A percentile compares a stretch with the other conserved stretches of the same genome.
Evolutionary conservation across 1,140 invertebrate genomes (phyloP).

Genomic region (Drosophila grimshawi): DNA sequence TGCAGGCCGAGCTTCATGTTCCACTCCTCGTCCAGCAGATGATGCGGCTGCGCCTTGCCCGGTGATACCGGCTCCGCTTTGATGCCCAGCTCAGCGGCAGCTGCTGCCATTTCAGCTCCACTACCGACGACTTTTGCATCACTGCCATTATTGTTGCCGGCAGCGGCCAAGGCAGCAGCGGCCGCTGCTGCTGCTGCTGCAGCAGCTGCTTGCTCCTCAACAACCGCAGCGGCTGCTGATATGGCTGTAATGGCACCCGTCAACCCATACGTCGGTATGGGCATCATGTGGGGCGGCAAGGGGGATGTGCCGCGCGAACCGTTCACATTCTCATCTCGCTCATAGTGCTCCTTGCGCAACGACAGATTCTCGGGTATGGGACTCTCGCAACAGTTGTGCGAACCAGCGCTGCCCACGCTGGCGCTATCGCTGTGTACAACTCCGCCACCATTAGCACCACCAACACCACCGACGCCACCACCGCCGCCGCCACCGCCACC

Average conservation of each 20-base stretch:
- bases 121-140: neutral
- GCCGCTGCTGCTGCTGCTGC: conserved; percentile 62
- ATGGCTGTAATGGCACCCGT: conserved; percentile 83
- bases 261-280: conserved; percentile 73
- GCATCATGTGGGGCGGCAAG: conserved; percentile 65
- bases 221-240: conserved; percentile 73
- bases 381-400: conserved; percentile 72
- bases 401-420: conserved; percentile 71
- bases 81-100: conserved; percentile 50
- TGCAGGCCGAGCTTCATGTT: conserved; percentile 84
- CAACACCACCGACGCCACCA: neutral
- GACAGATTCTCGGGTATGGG: conserved; percentile 78
- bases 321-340: conserved; percentile 57
- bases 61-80: conserved; percentile 75
- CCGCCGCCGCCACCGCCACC: neutral
- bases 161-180: conserved; percentile 38
- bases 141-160: conserved; percentile 39
- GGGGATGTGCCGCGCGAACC: conserved; percentile 63
- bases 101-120: conserved; percentile 23
- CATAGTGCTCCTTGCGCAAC: conserved; percentile 73
- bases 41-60: conserved; percentile 62
- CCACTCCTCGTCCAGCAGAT: conserved; percentile 79
- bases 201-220: conserved; percentile 70
- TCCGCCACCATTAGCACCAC: conserved; percentile 18
- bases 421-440: conserved; percentile 61